Conservation (phyloP, 2,888 invertebrate species). For the Leptopilina syphax region DNA sequence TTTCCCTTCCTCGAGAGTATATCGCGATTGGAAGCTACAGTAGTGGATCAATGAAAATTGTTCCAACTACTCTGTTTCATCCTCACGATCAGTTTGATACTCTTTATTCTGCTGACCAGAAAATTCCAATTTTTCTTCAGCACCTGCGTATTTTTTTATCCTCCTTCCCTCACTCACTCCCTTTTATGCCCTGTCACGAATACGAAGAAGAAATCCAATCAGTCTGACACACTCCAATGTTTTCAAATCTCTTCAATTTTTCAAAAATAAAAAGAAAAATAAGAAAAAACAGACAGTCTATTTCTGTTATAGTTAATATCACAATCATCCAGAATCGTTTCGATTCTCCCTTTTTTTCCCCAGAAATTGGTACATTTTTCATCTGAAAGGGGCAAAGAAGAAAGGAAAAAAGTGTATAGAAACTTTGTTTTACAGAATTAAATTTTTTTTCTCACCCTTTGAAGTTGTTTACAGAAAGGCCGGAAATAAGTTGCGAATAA, state of each 20-base stretch:
- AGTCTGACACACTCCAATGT: constrained; percentile 10
- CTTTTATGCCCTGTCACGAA: neutral
- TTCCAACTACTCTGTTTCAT: neutral
- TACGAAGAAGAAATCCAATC: constrained; percentile 21
- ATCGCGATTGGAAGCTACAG: constrained; percentile 12
- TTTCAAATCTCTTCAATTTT: constrained; percentile 20
- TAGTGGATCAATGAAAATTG: constrained; percentile 13
- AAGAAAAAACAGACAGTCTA: neutral
- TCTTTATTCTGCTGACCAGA: constrained; percentile 28
- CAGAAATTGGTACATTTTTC: too few relatives aligned
- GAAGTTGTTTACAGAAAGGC: neutral
- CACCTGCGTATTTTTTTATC: constrained; percentile 8
- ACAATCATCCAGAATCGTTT: neutral
- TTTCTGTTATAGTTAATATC: neutral
- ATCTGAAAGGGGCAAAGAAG: too few relatives aligned
- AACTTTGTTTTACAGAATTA: neutral
- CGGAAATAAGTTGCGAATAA: constrained; percentile 4
- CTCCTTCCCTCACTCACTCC: too few relatives aligned
- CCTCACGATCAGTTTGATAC: constrained; percentile 13
- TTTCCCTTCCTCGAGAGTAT: constrained; percentile 2
- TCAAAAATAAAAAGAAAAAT: neutral
- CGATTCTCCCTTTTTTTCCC: too few relatives aligned
- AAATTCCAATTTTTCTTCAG: constrained; percentile 26
- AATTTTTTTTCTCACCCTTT: neutral
- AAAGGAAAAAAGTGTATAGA: too few relatives aligned